phyloP scores from a whole-genome alignment of 2,113 vertebrate genomes.

The Lates calcarifer region DNA sequence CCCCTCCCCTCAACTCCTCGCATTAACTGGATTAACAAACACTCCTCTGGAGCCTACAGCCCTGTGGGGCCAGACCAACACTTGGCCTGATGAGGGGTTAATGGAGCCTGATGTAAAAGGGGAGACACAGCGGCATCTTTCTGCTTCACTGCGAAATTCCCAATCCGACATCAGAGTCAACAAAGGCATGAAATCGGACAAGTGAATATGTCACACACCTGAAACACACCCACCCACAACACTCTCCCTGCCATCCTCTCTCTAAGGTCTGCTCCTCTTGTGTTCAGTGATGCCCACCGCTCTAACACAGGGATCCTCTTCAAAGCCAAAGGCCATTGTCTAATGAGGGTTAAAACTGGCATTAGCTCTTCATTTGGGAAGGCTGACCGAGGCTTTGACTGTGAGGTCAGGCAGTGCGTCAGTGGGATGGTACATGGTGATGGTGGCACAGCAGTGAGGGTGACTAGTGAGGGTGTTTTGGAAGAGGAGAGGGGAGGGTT shows the following conservation, averaged over 20 bases:
- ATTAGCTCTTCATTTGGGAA: constrained; percentile 43
- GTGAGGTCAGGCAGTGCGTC: constrained; percentile 44
- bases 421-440: constrained; percentile 30
- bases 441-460: constrained; percentile 35
- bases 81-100: constrained; percentile 71
- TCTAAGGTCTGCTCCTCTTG: not conserved
- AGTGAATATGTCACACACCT: constrained; percentile 27
- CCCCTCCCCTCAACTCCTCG: constrained; percentile 10
- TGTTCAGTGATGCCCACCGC: constrained; percentile 8
- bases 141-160: constrained; percentile 36
- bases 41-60: constrained; percentile 55
- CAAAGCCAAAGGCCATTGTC: constrained; percentile 43
- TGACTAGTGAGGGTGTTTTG: constrained; percentile 17
- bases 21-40: constrained; percentile 76
- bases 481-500: constrained; percentile 14
- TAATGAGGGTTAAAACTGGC: constrained; percentile 69
- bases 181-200: constrained; percentile 10
- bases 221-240: constrained; percentile 11
- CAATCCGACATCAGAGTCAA: constrained; percentile 5
- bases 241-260: not conserved
- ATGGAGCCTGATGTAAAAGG: constrained; percentile 74
- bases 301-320: constrained; percentile 23
- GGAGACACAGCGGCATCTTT: constrained; percentile 20
- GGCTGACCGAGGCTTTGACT: constrained; percentile 16
- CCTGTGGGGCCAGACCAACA: constrained; percentile 53